Evolutionary conservation across 2,797 vertebrate species (phyloP).

Genomic region (Cephalopachus bancanus): DNA sequence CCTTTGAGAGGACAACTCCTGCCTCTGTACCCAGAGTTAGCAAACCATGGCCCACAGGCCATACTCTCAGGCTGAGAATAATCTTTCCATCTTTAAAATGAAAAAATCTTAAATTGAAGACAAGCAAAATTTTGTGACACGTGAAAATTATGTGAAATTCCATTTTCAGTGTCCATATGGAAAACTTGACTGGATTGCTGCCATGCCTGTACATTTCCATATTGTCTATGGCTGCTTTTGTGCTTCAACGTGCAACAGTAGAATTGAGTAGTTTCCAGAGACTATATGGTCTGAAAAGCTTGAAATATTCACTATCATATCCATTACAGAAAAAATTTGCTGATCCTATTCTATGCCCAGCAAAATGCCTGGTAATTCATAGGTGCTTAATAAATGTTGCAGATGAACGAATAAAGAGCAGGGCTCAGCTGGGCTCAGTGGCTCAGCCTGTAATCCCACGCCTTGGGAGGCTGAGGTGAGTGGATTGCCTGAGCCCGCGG

Average conservation of each 20-base stretch:
- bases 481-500: too few relatives aligned
- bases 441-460: too few relatives aligned
- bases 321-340: too few relatives aligned
- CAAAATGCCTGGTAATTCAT: neutral
- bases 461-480: too few relatives aligned
- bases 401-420: neutral
- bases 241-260: rapidly evolving
- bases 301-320: neutral
- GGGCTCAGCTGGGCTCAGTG: neutral
- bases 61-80: rapidly evolving
- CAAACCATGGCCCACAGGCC: rapidly evolving
- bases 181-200: neutral
- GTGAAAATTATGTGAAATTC: neutral
- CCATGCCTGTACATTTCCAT: rapidly evolving
- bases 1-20: neutral
- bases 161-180: neutral
- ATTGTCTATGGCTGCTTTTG: neutral
- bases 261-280: neutral
- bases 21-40: rapidly evolving
- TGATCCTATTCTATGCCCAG: too few relatives aligned
- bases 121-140: neutral
- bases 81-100: neutral
- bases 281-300: neutral
- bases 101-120: neutral
- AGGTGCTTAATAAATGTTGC: neutral